Conservation (phyloP, 1,140 invertebrate genomes). For the Arion vulgaris region DNA sequence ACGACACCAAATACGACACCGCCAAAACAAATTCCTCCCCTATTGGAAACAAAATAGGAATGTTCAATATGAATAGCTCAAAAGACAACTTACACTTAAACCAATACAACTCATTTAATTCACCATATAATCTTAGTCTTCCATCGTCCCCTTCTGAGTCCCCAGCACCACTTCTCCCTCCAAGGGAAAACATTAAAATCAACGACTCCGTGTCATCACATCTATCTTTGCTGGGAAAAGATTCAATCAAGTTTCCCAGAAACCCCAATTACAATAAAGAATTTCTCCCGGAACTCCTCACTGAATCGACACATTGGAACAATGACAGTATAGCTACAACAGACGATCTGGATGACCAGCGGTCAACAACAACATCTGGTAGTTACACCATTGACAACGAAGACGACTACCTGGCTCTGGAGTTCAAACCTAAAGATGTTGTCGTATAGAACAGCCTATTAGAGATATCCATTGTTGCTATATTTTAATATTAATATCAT, state of each 20-base stretch:
- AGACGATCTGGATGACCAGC: conserved; percentile 42
- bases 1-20: background rate
- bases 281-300: background rate
- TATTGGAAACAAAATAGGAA: background rate
- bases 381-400: conserved; percentile 54
- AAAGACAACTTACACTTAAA: background rate
- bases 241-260: background rate
- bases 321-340: conserved; percentile 47
- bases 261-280: background rate
- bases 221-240: background rate
- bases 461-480: no score
- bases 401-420: conserved; percentile 40
- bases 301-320: conserved; percentile 37
- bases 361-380: conserved; percentile 49
- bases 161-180: conserved; percentile 11
- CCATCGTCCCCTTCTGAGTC: background rate
- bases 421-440: conserved; percentile 44
- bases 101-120: background rate
- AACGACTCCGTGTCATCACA: background rate
- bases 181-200: background rate
- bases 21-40: background rate
- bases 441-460: conserved; percentile 37
- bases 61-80: background rate
- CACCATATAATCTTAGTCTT: background rate
- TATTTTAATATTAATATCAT: no score